A percentile compares a stretch with the other conserved stretches of the same genome.
phyloP scores from a whole-genome alignment of 2,888 invertebrate species.

The Hartigia nigra region DNA sequence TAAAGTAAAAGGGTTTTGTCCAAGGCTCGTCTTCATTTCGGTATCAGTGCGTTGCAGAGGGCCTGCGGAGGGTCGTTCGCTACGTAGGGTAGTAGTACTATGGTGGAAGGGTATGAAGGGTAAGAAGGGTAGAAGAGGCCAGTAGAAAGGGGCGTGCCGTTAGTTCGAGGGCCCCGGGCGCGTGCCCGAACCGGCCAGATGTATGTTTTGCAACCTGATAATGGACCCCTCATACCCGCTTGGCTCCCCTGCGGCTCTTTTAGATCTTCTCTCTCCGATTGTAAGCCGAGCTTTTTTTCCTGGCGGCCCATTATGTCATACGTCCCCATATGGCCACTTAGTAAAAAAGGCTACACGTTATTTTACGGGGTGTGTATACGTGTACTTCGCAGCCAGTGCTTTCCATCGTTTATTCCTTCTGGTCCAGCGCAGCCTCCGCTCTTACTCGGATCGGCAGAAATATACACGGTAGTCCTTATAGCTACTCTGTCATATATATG shows the following conservation, averaged over 20 bases:
- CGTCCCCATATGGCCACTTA: constrained; percentile 62
- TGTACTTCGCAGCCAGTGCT: background rate
- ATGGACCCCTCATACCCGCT: constrained; percentile 56
- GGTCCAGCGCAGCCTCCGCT: background rate
- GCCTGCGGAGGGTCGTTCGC: background rate
- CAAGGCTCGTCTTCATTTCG: constrained; percentile 9
- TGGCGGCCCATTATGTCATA: constrained; percentile 45
- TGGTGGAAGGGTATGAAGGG: constrained; percentile 15
- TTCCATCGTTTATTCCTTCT: background rate
- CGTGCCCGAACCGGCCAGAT: constrained; percentile 59
- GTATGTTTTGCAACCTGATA: constrained; percentile 65
- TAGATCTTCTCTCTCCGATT: constrained; percentile 59
- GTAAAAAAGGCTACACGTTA: constrained; percentile 36
- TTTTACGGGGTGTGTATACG: background rate
- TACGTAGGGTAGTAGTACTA: background rate
- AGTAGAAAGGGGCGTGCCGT: constrained; percentile 49
- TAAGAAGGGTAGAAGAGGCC: constrained; percentile 24
- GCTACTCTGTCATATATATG: background rate
- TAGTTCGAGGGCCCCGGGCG: constrained; percentile 49
- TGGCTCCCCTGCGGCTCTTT: constrained; percentile 58
- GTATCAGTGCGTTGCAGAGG: background rate
- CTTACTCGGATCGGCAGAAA: background rate
- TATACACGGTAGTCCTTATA: background rate
- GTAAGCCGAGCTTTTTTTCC: constrained; percentile 56
- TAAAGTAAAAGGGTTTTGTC: background rate